These are phyloP conservation scores for Temnothorax curvispinosus DNA, from an alignment of 1,140 invertebrate genomes.

Conservation along the genomic window DNA sequence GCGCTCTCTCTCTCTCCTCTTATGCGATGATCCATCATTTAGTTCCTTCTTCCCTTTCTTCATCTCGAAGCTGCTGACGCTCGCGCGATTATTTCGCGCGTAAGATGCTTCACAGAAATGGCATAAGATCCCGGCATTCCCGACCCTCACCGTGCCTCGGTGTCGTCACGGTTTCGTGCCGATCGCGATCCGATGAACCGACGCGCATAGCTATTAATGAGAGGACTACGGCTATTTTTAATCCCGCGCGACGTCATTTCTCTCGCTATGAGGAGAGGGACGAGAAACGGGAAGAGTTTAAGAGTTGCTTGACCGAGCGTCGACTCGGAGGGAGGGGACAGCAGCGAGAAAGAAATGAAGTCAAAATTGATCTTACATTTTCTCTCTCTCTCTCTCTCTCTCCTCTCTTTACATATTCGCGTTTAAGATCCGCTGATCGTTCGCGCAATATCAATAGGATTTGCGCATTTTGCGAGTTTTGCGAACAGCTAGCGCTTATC, in stretches of 20 bases:
- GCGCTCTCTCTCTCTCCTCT: not conserved
- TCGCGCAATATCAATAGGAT: too few species aligned
- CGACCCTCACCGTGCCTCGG: not conserved
- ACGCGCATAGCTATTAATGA: constrained; percentile 67
- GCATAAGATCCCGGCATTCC: not conserved
- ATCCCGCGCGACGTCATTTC: constrained; percentile 29
- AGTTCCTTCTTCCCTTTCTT: not conserved
- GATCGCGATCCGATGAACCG: constrained; percentile 5
- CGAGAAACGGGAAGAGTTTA: not conserved
- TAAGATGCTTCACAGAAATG: not conserved
- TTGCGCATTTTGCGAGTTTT: not conserved
- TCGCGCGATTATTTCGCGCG: not conserved
- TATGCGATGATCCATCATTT: constrained; percentile 5
- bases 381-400: too few species aligned
- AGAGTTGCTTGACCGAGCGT: constrained; percentile 67
- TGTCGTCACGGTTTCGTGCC: not conserved
- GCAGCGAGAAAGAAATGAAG: too few species aligned
- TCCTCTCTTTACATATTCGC: too few species aligned
- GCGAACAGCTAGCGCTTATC: not conserved
- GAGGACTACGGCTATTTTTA: constrained; percentile 65
- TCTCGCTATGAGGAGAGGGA: not conserved
- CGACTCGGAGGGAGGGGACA: not conserved
- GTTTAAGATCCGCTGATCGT: too few species aligned
- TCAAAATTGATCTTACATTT: too few species aligned
- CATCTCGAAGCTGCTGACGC: not conserved